Percentiles rank a stretch among this genome's conserved stretches.
phyloP scores from a whole-genome alignment of 2,113 vertebrate genomes.

The Capreolus pygargus region DNA sequence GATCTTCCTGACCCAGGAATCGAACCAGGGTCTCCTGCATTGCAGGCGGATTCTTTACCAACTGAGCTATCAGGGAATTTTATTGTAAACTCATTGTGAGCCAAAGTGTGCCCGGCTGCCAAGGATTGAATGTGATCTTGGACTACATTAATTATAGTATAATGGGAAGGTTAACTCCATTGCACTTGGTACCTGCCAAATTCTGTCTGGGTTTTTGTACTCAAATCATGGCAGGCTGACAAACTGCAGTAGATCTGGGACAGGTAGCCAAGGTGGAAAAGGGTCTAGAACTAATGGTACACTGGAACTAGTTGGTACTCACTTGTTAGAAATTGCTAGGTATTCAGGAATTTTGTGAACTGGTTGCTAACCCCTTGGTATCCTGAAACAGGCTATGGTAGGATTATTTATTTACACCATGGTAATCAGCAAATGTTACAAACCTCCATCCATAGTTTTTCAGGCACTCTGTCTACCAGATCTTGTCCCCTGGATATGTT shows the following conservation, averaged over 20 bases:
- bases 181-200: conserved; percentile 48
- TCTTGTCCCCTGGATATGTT: not conserved
- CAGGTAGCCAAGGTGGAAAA: not conserved
- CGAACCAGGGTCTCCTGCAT: not conserved
- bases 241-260: conserved; percentile 21
- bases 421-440: not conserved
- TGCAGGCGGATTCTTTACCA: not conserved
- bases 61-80: not conserved
- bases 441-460: not conserved
- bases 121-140: conserved; percentile 25
- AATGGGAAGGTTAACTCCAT: conserved; percentile 46
- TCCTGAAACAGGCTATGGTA: not conserved
- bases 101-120: conserved; percentile 3
- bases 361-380: conserved; percentile 10
- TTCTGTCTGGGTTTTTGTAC: conserved; percentile 26
- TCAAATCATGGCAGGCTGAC: conserved; percentile 37
- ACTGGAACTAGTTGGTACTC: not conserved
- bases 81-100: conserved; percentile 22
- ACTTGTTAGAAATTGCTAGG: not conserved
- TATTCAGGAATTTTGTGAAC: not conserved
- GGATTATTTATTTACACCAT: not conserved
- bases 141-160: conserved; percentile 49
- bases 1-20: not conserved
- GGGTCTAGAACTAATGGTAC: not conserved
- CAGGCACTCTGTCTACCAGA: not conserved